Percentiles rank a stretch among this genome's conserved stretches.
Conservation (phyloP, 1,140 invertebrate species). For the Drosophila subobscura region DNA sequence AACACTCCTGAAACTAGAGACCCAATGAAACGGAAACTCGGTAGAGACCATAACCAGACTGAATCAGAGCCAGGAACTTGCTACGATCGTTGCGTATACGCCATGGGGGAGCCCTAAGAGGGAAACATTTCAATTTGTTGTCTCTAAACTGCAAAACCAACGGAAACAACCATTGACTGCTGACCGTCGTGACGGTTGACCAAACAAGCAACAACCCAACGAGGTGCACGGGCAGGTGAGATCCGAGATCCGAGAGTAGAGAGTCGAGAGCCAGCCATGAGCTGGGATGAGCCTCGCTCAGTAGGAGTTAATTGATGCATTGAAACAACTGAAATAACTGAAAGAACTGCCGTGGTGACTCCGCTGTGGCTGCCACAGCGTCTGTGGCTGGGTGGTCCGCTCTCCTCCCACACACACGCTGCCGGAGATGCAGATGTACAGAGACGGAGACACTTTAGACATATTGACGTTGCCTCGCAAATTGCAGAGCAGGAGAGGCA, state of each 20-base stretch:
- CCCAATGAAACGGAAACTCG: neutral
- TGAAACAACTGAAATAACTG: slow-evolving; percentile 21
- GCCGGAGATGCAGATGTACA: neutral
- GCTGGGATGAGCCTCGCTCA: slow-evolving; percentile 41
- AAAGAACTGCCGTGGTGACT: slow-evolving; percentile 1
- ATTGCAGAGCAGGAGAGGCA: slow-evolving; percentile 38
- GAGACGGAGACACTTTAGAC: slow-evolving; percentile 54
- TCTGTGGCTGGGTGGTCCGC: slow-evolving; percentile 68
- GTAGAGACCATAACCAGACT: neutral
- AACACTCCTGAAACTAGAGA: too few species aligned
- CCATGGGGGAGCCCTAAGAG: slow-evolving; percentile 25
- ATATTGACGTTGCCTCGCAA: slow-evolving; percentile 69
- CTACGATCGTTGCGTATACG: slow-evolving; percentile 56
- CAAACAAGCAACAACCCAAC: slow-evolving; percentile 14
- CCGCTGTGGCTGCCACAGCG: neutral
- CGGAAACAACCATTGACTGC: slow-evolving; percentile 28
- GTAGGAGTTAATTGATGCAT: slow-evolving; percentile 73
- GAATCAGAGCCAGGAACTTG: neutral
- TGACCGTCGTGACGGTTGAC: slow-evolving; percentile 42
- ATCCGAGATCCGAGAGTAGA: slow-evolving; percentile 8
- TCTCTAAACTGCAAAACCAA: neutral
- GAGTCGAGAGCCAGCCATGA: neutral
- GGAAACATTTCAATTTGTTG: slow-evolving; percentile 44
- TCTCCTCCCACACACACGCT: slow-evolving; percentile 15
- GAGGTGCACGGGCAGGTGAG: neutral